Conservation (phyloP, 2,113 vertebrate genomes). For the Anguilla rostrata region DNA sequence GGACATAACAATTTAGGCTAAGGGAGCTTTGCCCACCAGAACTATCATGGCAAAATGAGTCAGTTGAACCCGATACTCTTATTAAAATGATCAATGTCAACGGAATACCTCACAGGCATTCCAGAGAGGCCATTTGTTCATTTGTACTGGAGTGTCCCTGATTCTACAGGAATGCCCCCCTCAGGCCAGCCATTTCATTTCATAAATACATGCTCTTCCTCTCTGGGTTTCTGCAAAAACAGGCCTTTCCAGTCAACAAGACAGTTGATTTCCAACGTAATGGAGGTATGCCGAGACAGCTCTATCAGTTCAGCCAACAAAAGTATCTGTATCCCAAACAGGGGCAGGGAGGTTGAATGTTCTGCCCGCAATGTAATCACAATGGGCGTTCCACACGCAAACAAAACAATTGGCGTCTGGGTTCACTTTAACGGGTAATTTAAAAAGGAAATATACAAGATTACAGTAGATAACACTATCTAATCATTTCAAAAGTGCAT, state of each 20-base stretch:
- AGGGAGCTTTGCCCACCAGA: not conserved
- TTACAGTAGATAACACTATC: no score
- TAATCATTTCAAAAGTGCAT: no score
- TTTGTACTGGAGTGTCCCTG: not conserved
- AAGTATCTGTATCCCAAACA: no score
- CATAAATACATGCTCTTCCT: constrained; percentile 4
- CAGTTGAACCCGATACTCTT: not conserved
- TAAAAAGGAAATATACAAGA: no score
- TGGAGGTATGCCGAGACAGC: no score
- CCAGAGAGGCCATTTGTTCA: not conserved
- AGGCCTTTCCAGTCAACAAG: not conserved
- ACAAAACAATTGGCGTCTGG: no score
- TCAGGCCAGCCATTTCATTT: constrained; percentile 4
- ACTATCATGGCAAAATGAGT: constrained; percentile 10
- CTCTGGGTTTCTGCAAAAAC: not conserved
- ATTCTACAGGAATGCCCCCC: not conserved
- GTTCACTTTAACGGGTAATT: no score
- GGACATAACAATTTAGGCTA: not conserved
- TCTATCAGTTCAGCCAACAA: no score
- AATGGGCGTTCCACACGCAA: no score
- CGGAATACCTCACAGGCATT: constrained; percentile 3
- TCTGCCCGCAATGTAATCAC: no score
- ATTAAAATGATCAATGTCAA: not conserved
- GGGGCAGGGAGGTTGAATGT: no score
- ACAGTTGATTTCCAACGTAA: not conserved